Evolutionary conservation across 2,888 invertebrate species (phyloP).

Genomic region (Tenodera sinensis): DNA sequence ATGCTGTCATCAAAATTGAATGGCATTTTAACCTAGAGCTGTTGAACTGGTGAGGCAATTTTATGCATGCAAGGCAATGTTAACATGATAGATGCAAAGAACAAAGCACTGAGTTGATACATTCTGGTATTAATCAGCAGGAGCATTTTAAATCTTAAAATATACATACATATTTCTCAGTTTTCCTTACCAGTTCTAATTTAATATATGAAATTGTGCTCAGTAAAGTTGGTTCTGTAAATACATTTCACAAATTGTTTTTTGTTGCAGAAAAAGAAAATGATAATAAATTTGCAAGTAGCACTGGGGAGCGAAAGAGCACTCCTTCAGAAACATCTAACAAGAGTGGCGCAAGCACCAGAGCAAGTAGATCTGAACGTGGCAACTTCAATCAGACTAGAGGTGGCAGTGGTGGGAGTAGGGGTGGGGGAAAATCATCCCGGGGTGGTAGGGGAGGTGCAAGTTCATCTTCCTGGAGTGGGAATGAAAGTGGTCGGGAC

Average conservation of each 20-base stretch:
- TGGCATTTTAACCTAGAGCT: no score
- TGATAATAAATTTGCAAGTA: neutral
- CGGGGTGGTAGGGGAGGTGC: conserved; percentile 16
- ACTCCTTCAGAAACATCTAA: neutral
- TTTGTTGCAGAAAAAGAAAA: conserved; percentile 17
- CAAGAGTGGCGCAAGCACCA: neutral
- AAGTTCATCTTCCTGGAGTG: neutral
- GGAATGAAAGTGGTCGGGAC: neutral
- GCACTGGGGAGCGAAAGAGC: neutral
- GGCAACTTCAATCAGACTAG: conserved; percentile 4
- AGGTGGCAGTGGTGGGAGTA: conserved; percentile 16
- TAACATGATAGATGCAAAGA: no score
- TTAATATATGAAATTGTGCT: no score
- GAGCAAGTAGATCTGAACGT: conserved; percentile 9
- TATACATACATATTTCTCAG: neutral
- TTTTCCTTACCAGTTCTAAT: no score
- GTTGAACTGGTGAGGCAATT: no score
- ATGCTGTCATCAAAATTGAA: no score
- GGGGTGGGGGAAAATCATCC: conserved; percentile 13
- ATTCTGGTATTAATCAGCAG: no score
- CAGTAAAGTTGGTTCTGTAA: no score
- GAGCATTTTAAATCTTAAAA: neutral
- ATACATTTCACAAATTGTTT: neutral
- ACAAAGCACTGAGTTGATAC: no score
- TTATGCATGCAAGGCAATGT: no score